Conservation (phyloP, 1,140 invertebrate genomes). For the Caenorhabditis brenneri region DNA sequence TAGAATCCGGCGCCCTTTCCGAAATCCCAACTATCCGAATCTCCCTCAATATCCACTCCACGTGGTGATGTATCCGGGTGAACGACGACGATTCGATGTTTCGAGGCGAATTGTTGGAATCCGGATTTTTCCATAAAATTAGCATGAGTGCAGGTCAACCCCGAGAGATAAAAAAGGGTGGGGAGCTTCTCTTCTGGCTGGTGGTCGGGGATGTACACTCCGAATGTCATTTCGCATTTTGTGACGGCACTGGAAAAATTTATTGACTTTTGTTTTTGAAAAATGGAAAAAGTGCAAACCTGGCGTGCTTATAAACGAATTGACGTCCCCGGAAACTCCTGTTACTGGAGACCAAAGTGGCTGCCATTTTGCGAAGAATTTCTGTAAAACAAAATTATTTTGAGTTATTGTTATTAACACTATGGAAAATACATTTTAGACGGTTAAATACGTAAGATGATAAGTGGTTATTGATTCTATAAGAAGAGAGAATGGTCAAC, state of each 20-base stretch:
- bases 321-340: slow-evolving; percentile 59
- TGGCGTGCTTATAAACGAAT: slow-evolving; percentile 61
- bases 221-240: slow-evolving; percentile 90
- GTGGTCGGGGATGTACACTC: slow-evolving; percentile 84
- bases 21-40: slow-evolving; percentile 87
- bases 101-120: slow-evolving; percentile 83
- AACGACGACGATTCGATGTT: slow-evolving; percentile 84
- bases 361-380: slow-evolving; percentile 64
- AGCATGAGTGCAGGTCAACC: slow-evolving; percentile 90
- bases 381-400: slow-evolving; percentile 73
- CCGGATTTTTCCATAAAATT: slow-evolving; percentile 96
- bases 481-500: background rate
- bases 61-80: slow-evolving; percentile 93
- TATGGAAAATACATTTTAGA: background rate
- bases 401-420: background rate
- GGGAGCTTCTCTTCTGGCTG: slow-evolving; percentile 79
- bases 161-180: slow-evolving; percentile 88
- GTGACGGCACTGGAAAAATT: slow-evolving; percentile 77
- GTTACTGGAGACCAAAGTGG: slow-evolving; percentile 34
- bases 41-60: slow-evolving; percentile 79
- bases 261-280: slow-evolving; percentile 73
- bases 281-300: slow-evolving; percentile 74
- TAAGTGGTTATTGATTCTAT: no score
- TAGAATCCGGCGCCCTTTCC: slow-evolving; percentile 83
- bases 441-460: background rate